These are phyloP conservation scores for Lissonota sp. DNA, from an alignment of 2,888 invertebrate genomes.

Conservation along the genomic window DNA sequence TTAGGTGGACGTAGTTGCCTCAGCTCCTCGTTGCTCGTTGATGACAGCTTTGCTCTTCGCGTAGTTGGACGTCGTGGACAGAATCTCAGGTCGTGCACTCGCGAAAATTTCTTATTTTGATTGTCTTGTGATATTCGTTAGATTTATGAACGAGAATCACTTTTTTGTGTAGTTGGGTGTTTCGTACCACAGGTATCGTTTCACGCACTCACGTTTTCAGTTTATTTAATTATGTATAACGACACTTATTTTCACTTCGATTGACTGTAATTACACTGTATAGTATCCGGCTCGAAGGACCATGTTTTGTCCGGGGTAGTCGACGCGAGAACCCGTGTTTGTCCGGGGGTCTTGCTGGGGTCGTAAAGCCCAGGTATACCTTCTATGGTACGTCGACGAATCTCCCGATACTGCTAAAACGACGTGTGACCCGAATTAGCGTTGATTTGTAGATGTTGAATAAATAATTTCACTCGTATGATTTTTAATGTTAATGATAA, in stretches of 20 bases:
- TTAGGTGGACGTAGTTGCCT: background rate
- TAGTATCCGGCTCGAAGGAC: background rate
- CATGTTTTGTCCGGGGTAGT: background rate
- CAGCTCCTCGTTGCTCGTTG: background rate
- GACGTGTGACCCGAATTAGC: no score
- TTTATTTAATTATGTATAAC: background rate
- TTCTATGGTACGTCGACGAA: conserved; percentile 13
- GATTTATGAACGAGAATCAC: background rate
- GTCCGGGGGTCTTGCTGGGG: no score
- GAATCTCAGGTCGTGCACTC: background rate
- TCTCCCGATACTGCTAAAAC: conserved; percentile 1
- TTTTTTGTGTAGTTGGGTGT: background rate
- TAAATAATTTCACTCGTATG: no score
- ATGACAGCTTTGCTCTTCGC: background rate
- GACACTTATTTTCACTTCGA: background rate
- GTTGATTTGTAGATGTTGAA: no score
- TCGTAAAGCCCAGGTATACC: no score
- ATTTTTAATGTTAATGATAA: no score
- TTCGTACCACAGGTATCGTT: background rate
- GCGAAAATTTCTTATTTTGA: background rate
- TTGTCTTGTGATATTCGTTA: background rate
- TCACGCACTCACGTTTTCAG: background rate
- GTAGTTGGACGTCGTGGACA: background rate
- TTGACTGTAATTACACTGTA: background rate
- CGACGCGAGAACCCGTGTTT: background rate